Evolutionary conservation across 2,888 invertebrate genomes (phyloP).

Genomic region (Heliconius cydno): DNA sequence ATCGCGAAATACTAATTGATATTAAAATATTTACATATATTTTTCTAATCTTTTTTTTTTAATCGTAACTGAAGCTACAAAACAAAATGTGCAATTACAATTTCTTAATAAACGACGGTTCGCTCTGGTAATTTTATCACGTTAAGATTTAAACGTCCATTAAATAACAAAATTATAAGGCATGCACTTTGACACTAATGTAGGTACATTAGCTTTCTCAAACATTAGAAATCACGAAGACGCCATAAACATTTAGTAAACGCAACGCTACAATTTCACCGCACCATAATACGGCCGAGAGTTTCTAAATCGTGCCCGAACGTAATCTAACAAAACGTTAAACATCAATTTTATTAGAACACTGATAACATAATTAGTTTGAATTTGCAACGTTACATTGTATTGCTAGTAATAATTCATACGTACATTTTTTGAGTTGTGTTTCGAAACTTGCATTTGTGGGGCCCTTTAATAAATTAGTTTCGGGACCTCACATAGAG

Average conservation of each 20-base stretch:
- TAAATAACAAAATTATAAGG: conserved; percentile 45
- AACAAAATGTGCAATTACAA: background rate
- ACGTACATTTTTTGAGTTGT: conserved; percentile 58
- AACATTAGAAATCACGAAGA: conserved; percentile 61
- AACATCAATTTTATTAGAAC: conserved; percentile 35
- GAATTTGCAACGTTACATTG: conserved; percentile 51
- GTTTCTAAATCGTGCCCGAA: conserved; percentile 42
- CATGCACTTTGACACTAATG: conserved; percentile 49
- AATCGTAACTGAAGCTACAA: background rate
- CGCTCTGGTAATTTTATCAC: conserved; percentile 28
- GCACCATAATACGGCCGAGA: conserved; percentile 29
- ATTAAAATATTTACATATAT: background rate
- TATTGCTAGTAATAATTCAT: conserved; percentile 58
- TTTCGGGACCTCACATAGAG: conserved; percentile 76
- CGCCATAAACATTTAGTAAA: conserved; percentile 60
- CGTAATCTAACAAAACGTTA: conserved; percentile 37
- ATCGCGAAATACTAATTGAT: background rate
- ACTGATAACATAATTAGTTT: conserved; percentile 61
- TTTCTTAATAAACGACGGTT: background rate
- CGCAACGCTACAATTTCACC: conserved; percentile 58
- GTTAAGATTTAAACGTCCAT: conserved; percentile 34
- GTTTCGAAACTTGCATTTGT: conserved; percentile 72
- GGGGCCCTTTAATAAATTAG: conserved; percentile 79
- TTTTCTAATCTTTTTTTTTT: background rate
- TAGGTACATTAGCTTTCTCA: conserved; percentile 44